Evolutionary conservation across 2,888 invertebrate species (phyloP), one percentile per base, ranked within the genome.

Genomic region (Parnassius smintheus): DNA sequence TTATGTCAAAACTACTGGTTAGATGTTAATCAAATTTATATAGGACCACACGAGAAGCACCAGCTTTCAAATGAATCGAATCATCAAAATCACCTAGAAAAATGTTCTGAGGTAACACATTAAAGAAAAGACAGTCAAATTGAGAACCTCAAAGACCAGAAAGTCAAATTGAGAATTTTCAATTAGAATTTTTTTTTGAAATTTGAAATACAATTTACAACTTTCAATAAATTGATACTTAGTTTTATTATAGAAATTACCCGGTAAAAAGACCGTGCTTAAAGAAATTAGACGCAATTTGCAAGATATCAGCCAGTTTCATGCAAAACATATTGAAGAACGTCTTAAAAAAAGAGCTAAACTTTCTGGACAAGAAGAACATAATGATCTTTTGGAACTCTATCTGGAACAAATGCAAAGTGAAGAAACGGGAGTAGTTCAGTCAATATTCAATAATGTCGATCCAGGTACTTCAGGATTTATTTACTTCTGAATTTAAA

Each of bases 281-380:
- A 64, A 78, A 13, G 95, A 82, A 92, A 95, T 72, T 77, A 88
- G 64, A 77, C 88, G 85, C 80, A 93, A 86, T 76, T 66, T 81
- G 8, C 55, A 69, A 25, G 74, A 77, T 35, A 66, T 81, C 7
- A 74, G 78, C 64, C 67, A 72, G 51, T 83, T 83, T 56, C 83
- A 83, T 41, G 58, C 12, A 18, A 55, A 50, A 18, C 55, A 63
- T 35, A 55, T 63, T 44, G 67, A 59, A 1, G 67, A 72, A 12
- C 72, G 72, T 45, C 59, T 81, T 9, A 55, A 48, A 2, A 64
- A 63, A 12, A 72, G 82, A 7, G 61, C 12, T 59, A 59, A 10
- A 56, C 61, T n/a, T 18, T 61, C 1, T 12, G 55, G 59, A 61
- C 7, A 54, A 11, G 65, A 70, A 12, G 73, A 74, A 56, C 74